These are phyloP conservation scores for Crocuta crocuta DNA, from an alignment of 2,113 vertebrate genomes.

Conservation along the genomic window DNA sequence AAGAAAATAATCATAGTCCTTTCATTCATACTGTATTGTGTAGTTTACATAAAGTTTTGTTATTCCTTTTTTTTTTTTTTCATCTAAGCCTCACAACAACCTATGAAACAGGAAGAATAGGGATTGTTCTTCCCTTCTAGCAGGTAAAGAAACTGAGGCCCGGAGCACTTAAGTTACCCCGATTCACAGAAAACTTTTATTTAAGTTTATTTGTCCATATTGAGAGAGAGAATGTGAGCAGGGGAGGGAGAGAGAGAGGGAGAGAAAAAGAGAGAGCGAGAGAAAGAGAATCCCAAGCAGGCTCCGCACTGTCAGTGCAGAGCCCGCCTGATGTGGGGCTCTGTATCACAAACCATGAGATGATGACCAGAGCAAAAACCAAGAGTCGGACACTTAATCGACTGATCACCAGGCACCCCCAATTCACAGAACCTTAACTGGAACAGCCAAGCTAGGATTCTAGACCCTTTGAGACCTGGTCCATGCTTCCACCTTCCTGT, in stretches of 20 bases:
- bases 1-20: not conserved
- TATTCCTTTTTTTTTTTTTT: not conserved
- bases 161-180: not conserved
- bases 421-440: not conserved
- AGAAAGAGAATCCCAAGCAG: no score
- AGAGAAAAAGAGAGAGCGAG: no score
- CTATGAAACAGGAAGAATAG: not conserved
- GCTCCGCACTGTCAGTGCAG: no score
- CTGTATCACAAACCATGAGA: no score
- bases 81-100: not conserved
- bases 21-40: not conserved
- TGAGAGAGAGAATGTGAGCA: no score
- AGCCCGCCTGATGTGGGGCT: no score
- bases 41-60: not conserved
- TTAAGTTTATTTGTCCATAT: no score
- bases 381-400: no score
- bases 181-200: not conserved
- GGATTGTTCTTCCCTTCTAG: not conserved
- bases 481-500: not conserved
- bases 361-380: no score
- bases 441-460: not conserved
- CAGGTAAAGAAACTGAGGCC: conserved; percentile 20
- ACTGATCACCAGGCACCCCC: no score
- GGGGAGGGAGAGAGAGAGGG: no score
- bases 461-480: not conserved